Evolutionary conservation across 2,797 vertebrate genomes (phyloP), one percentile per base, ranked within the genome.

Genomic region (Hyperoplus immaculatus): DNA sequence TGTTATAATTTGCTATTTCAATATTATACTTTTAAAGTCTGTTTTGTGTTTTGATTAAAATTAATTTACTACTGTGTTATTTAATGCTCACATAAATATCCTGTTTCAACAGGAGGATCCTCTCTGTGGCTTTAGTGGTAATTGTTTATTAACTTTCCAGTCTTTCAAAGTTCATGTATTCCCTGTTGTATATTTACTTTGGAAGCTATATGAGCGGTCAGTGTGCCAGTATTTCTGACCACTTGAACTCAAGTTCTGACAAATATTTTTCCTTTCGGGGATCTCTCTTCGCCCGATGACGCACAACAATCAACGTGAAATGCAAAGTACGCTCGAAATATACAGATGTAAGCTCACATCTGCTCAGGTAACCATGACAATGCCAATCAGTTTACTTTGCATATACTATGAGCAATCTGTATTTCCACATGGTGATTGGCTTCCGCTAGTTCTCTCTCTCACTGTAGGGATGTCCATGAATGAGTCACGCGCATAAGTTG

Each of bases 391-490:
- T 38, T 83, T 75, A 53, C 18, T 12, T 62, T 43, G 46, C 45
- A 62, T 18, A 45, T 41, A 13, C 10, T 39, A 56, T 49, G 12
- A 6, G 13, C 21, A 74, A 51, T 43, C 21, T 7, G 3, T 61
- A 13, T 47, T 55, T 73, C 41, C 9, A 41, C 54, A 68, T 57
- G 36, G 29, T 55, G 43, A 72, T 10, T 53, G 7, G 41, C 62
- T 58, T 73, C 53, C 70, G 47, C 21, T 69, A 13, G n/a, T 58
- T 80, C 38, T 69, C 50, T 38, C 43, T 85, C 78, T 55, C 38
- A 56, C 65, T 41, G 64, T 69, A 84, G 15, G 12, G 41, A 55
- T 78, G 63, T 43, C 55, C 39, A 73, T 74, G 74, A 89, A 87
- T 75, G 76, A 79, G 59, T 78, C 59, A 82, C n/a, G 3, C 71